phyloP scores from a whole-genome alignment of 1,140 invertebrate genomes.

The Hyles vespertilio region DNA sequence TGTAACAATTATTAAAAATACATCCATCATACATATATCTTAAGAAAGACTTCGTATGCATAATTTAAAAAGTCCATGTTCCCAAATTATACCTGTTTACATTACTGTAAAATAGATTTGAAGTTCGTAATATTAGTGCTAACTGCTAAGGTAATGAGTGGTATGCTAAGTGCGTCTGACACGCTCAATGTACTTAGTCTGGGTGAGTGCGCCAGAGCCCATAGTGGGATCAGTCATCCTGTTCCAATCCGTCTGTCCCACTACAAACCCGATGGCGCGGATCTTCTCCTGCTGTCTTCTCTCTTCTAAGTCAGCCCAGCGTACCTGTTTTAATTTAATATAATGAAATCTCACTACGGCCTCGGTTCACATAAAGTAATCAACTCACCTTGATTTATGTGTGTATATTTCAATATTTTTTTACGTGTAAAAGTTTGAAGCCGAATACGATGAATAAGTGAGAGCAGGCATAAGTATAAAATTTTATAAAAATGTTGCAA shows the following conservation, averaged over 20 bases:
- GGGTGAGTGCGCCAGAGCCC: constrained; percentile 90
- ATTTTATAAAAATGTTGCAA: not conserved
- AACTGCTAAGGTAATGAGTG: not conserved
- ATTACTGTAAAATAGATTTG: no score
- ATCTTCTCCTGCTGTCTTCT: constrained; percentile 91
- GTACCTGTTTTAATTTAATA: constrained; percentile 82
- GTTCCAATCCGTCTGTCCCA: constrained; percentile 96
- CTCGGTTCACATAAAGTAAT: constrained; percentile 3
- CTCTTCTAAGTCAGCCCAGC: constrained; percentile 98
- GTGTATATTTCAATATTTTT: no score
- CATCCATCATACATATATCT: no score
- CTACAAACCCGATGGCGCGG: constrained; percentile 95
- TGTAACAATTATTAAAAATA: no score
- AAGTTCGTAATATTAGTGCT: no score
- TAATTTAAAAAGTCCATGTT: no score
- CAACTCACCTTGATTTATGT: constrained; percentile 36
- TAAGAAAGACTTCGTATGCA: no score
- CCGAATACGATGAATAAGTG: no score
- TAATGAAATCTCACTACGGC: constrained; percentile 41
- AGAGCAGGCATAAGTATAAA: no score
- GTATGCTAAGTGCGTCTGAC: constrained; percentile 44
- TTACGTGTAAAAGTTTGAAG: not conserved
- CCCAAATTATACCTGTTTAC: no score
- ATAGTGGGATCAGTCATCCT: constrained; percentile 95
- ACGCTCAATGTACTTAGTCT: constrained; percentile 94